Evolutionary conservation across 2,113 vertebrate genomes (phyloP).

Genomic region (Xiphophorus couchianus): DNA sequence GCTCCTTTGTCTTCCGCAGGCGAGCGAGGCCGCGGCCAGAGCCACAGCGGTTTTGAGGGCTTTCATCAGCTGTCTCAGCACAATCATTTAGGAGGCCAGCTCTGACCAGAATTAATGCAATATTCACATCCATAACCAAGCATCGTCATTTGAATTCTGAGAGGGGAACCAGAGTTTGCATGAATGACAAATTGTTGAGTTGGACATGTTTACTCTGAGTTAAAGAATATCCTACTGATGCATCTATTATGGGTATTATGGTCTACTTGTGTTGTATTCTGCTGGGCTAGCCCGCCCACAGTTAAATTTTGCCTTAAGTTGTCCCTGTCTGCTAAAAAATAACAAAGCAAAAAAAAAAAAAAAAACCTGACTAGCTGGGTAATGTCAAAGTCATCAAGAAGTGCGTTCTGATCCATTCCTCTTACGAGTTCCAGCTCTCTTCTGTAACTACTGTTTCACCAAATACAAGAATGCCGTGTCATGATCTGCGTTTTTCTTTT

Average conservation of each 20-base stretch:
- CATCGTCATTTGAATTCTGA: conserved; percentile 43
- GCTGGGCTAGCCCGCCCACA: conserved; percentile 56
- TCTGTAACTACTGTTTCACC: background rate
- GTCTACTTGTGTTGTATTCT: conserved; percentile 47
- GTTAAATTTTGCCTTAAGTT: conserved; percentile 39
- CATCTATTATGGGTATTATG: conserved; percentile 63
- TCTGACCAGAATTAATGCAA: conserved; percentile 76
- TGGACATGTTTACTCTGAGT: conserved; percentile 64
- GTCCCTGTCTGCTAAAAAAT: conserved; percentile 9
- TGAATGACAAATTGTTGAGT: conserved; percentile 72
- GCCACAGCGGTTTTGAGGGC: conserved; percentile 71
- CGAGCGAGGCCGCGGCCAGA: conserved; percentile 69
- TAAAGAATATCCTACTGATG: conserved; percentile 56
- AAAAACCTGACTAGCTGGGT: conserved; percentile 5
- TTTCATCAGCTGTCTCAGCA: conserved; percentile 75
- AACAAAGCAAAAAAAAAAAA: no score
- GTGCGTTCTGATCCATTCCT: conserved; percentile 5
- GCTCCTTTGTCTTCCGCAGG: conserved; percentile 72
- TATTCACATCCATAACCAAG: conserved; percentile 74
- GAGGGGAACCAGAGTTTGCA: conserved; percentile 70
- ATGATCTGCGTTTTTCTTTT: background rate
- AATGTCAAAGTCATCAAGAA: no score
- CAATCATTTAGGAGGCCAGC: conserved; percentile 65
- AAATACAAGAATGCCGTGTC: background rate
- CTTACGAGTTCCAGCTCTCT: background rate